Percentiles rank a stretch among this genome's conserved stretches.
Evolutionary conservation across 1,140 invertebrate species (phyloP).

Genomic region (Trachymyrmex cornetzi): DNA sequence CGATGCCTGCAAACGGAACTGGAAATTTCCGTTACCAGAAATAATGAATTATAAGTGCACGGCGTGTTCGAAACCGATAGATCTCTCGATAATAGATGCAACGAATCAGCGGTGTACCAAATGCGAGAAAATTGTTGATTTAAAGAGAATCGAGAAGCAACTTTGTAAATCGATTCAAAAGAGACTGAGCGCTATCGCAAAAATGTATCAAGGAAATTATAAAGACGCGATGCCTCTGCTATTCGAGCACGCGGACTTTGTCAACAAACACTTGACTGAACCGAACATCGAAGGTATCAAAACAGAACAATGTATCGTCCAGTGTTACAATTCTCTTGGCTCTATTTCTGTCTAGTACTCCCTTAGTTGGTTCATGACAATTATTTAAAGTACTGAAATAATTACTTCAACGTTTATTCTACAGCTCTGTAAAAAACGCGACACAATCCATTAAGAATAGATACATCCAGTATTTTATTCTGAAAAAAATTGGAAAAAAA

Average conservation of each 20-base stretch:
- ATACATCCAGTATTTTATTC: constrained; percentile 18
- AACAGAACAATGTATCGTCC: constrained; percentile 85
- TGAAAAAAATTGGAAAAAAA: not conserved
- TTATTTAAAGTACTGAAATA: constrained; percentile 4
- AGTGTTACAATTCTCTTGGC: constrained; percentile 82
- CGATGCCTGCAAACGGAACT: constrained; percentile 87
- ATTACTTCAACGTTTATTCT: constrained; percentile 32
- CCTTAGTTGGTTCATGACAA: not conserved
- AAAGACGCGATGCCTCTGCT: constrained; percentile 80
- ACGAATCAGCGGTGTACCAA: constrained; percentile 58
- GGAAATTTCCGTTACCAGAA: constrained; percentile 81
- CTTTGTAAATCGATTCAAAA: constrained; percentile 79
- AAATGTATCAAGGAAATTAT: constrained; percentile 83
- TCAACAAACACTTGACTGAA: constrained; percentile 78
- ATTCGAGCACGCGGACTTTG: constrained; percentile 78
- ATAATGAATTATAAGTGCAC: constrained; percentile 75
- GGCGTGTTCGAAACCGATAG: constrained; percentile 57
- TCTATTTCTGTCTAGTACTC: constrained; percentile 62
- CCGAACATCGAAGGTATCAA: constrained; percentile 83
- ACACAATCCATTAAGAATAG: constrained; percentile 30
- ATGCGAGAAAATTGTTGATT: constrained; percentile 76
- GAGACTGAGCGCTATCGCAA: constrained; percentile 76
- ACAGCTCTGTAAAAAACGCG: constrained; percentile 23
- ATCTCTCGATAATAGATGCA: not conserved
- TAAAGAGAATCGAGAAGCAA: constrained; percentile 72